Evolutionary conservation across 2,113 vertebrate genomes (phyloP).

Genomic region (Takifugu flavidus): DNA sequence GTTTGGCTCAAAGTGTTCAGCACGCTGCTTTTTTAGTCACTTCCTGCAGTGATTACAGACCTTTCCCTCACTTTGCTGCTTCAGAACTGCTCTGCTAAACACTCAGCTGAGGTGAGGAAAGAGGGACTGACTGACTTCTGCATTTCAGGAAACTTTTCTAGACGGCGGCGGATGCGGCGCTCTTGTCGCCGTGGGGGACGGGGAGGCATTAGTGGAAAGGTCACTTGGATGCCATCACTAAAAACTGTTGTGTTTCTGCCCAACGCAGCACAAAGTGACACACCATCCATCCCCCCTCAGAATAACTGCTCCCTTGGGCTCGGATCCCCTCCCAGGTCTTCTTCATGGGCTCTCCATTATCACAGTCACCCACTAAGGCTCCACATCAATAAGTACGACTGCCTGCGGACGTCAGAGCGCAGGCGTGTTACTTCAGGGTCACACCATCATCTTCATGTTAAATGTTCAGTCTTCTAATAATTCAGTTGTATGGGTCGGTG

Average conservation of each 20-base stretch:
- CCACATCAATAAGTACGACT: conserved; percentile 50
- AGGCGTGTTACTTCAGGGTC: conserved; percentile 40
- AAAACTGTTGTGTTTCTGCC: conserved; percentile 53
- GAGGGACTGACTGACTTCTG: neutral
- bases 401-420: conserved; percentile 29
- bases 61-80: too few relatives aligned
- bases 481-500: too few relatives aligned
- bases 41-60: too few relatives aligned
- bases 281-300: conserved; percentile 49
- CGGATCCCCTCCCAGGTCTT: conserved; percentile 15
- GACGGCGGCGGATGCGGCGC: conserved; percentile 9
- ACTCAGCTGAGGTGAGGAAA: too few relatives aligned
- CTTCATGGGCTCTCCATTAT: conserved; percentile 39
- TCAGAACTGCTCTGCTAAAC: too few relatives aligned
- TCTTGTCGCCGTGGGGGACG: neutral
- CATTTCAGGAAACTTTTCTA: conserved; percentile 5
- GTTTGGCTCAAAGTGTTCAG: neutral
- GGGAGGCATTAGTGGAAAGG: conserved; percentile 40
- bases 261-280: conserved; percentile 58
- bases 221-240: conserved; percentile 42
- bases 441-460: conserved; percentile 38
- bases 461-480: conserved; percentile 7
- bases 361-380: conserved; percentile 40
- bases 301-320: conserved; percentile 47
- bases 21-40: too few relatives aligned